These are phyloP conservation scores for Azemiops feae DNA, from an alignment of 2,113 vertebrate genomes.

Conservation along the genomic window DNA sequence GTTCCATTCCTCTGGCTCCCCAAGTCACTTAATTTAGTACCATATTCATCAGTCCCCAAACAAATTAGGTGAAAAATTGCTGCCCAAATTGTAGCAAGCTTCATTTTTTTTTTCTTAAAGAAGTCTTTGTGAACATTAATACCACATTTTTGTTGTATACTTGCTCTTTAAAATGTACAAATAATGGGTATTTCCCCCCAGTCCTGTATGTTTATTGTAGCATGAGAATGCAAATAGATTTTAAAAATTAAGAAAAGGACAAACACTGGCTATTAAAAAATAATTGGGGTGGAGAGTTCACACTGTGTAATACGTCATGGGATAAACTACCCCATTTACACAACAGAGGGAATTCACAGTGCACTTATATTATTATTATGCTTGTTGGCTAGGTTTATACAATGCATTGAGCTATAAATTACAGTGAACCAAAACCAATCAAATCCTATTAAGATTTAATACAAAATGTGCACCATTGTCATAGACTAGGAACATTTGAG, in stretches of 20 bases:
- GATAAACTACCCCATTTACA: background rate
- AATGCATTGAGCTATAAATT: background rate
- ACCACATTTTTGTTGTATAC: background rate
- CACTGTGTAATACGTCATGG: background rate
- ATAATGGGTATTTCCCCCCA: background rate
- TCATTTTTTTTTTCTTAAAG: background rate
- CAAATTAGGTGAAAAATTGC: background rate
- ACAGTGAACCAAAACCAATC: background rate
- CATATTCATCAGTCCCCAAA: background rate
- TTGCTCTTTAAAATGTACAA: background rate
- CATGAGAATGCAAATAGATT: background rate
- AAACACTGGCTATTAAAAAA: background rate
- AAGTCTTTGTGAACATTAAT: background rate
- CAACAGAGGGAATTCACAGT: background rate
- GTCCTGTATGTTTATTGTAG: background rate
- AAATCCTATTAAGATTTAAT: background rate
- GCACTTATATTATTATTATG: background rate
- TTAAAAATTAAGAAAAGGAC: background rate
- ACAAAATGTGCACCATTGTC: background rate
- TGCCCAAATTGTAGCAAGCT: background rate
- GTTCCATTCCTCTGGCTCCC: background rate
- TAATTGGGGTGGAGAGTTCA: background rate
- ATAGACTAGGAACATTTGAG: background rate
- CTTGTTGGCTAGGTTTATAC: background rate
- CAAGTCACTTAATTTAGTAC: background rate